A percentile compares a stretch with the other conserved stretches of the same genome.
These are phyloP conservation scores for Macrophya alboannulata DNA, from an alignment of 2,888 invertebrate species.

Conservation along the genomic window DNA sequence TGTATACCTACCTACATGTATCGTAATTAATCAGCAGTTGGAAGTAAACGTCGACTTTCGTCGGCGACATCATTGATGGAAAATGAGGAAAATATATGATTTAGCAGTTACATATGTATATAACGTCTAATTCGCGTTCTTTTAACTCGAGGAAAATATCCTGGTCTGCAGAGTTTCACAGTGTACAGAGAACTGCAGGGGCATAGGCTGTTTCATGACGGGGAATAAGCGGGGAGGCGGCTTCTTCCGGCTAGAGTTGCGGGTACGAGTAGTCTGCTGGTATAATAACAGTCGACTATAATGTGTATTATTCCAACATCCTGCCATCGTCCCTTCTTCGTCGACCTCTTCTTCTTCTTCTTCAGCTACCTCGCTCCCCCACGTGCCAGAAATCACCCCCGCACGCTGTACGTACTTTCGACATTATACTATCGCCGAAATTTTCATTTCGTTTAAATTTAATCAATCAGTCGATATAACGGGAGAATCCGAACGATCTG, in stretches of 20 bases:
- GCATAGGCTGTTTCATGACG: background rate
- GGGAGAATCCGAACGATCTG: background rate
- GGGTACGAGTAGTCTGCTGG: conserved; percentile 32
- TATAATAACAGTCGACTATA: conserved; percentile 66
- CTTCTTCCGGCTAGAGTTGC: conserved; percentile 55
- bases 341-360: background rate
- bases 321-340: conserved; percentile 66
- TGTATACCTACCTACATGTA: background rate
- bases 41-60: background rate
- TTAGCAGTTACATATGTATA: background rate
- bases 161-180: background rate
- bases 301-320: conserved; percentile 75
- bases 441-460: background rate
- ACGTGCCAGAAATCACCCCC: conserved; percentile 37
- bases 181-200: background rate
- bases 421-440: background rate
- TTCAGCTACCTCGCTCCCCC: conserved; percentile 13
- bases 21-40: background rate
- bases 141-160: background rate
- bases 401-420: background rate
- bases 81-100: background rate
- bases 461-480: background rate
- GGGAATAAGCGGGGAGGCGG: conserved; percentile 24
- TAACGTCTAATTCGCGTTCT: background rate
- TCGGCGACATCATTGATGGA: background rate